phyloP scores from a whole-genome alignment of 2,888 invertebrate genomes.

The Xylota sylvarum region DNA sequence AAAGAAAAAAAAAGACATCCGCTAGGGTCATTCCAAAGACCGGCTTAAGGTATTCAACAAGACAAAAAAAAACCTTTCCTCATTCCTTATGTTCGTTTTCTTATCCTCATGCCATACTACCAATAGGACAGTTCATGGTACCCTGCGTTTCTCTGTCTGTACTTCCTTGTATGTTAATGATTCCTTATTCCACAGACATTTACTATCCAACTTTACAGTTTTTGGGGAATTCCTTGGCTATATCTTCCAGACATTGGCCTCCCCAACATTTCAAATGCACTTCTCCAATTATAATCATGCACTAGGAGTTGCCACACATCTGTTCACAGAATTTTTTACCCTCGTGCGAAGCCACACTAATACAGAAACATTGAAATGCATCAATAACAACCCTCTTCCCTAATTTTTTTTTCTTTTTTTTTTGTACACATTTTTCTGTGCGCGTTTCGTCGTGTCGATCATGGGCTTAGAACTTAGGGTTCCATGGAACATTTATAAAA shows the following conservation, averaged over 20 bases:
- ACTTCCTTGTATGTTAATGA: slow-evolving; percentile 60
- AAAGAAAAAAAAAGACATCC: slow-evolving; percentile 56
- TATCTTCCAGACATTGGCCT: not conserved
- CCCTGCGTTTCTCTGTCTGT: not conserved
- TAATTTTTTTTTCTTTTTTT: slow-evolving; percentile 25
- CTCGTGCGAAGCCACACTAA: slow-evolving; percentile 60
- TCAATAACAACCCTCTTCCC: slow-evolving; percentile 75
- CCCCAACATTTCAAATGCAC: slow-evolving; percentile 45
- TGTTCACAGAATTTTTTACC: slow-evolving; percentile 69
- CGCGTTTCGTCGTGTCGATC: slow-evolving; percentile 33
- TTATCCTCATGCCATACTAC: slow-evolving; percentile 3
- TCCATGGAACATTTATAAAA: slow-evolving; percentile 11
- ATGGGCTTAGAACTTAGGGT: slow-evolving; percentile 59
- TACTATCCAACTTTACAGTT: slow-evolving; percentile 20
- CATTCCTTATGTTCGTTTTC: slow-evolving; percentile 29
- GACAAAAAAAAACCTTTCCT: slow-evolving; percentile 17
- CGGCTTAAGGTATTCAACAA: slow-evolving; percentile 29
- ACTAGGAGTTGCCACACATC: slow-evolving; percentile 58
- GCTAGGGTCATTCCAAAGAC: slow-evolving; percentile 69
- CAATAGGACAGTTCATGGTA: slow-evolving; percentile 42
- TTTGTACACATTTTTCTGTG: slow-evolving; percentile 36
- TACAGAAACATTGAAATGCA: slow-evolving; percentile 67
- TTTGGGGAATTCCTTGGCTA: slow-evolving; percentile 65
- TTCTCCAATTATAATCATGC: slow-evolving; percentile 68
- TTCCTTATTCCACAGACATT: slow-evolving; percentile 27